phyloP scores from a whole-genome alignment of 64 coral and sea anemone genomes.

The Trachythela sp. region DNA sequence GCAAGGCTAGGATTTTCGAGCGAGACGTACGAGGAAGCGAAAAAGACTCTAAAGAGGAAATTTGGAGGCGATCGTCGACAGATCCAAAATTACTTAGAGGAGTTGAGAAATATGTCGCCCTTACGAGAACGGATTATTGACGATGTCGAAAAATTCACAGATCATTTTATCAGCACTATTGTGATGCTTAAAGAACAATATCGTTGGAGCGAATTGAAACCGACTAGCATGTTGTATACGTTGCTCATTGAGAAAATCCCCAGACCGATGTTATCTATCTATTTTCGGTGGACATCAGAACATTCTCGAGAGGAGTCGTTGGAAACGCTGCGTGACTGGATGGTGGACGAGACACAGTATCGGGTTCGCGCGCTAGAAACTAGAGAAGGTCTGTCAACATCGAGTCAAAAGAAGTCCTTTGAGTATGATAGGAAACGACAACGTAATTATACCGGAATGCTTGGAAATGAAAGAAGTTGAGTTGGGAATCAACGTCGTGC shows the following conservation, averaged over 20 bases:
- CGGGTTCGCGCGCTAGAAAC: not conserved
- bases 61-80: not conserved
- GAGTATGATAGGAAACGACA: not conserved
- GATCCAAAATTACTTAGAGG: conserved; percentile 10
- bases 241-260: not conserved
- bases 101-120: not conserved
- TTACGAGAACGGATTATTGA: not conserved
- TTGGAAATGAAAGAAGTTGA: not conserved
- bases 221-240: not conserved
- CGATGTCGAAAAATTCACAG: not conserved
- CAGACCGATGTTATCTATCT: conserved; percentile 22
- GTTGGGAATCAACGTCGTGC: not conserved
- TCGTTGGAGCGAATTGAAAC: not conserved
- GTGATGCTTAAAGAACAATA: conserved; percentile 14
- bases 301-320: not conserved
- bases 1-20: not conserved
- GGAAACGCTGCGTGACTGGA: not conserved
- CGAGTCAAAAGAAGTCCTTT: not conserved
- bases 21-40: conserved; percentile 9
- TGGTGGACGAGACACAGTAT: conserved; percentile 12
- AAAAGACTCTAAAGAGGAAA: not conserved
- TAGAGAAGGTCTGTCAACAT: not conserved
- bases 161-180: conserved; percentile 3
- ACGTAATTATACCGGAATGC: not conserved
- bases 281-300: conserved; percentile 32